phyloP scores from a whole-genome alignment of 2,888 invertebrate genomes.

The Pegoplata infirma region DNA sequence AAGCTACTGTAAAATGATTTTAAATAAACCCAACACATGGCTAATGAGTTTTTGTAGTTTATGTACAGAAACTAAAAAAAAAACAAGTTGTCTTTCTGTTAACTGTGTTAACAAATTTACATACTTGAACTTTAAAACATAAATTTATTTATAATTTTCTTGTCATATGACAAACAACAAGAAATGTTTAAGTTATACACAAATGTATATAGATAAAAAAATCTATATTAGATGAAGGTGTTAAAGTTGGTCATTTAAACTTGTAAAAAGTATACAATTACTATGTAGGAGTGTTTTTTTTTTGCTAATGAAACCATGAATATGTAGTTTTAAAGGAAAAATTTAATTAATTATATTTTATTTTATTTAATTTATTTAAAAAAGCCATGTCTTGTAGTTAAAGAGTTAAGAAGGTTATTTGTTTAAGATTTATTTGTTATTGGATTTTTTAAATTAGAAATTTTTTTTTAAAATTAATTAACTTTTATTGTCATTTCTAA shows the following conservation, averaged over 20 bases:
- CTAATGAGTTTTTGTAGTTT: neutral
- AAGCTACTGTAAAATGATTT: constrained; percentile 2
- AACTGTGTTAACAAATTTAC: constrained; percentile 51
- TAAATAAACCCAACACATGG: neutral
- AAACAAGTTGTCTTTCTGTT: constrained; percentile 9
- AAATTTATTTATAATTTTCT: constrained; percentile 2
- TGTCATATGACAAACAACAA: neutral
- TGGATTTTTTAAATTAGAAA: no score
- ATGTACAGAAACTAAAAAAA: neutral
- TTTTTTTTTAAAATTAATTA: no score
- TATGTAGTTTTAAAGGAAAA: neutral
- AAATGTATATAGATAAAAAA: neutral
- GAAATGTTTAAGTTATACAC: neutral
- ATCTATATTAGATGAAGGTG: constrained; percentile 50
- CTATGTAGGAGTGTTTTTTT: constrained; percentile 42
- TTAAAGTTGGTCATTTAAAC: constrained; percentile 34
- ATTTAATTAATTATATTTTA: neutral
- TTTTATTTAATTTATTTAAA: neutral
- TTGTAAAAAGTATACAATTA: neutral
- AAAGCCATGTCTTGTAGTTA: neutral
- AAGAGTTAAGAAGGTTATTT: no score
- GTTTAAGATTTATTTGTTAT: no score
- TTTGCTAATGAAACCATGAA: neutral
- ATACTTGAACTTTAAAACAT: constrained; percentile 55
- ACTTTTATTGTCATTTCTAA: no score